These are phyloP conservation scores for Archilochus colubris DNA, from an alignment of 2,113 vertebrate species.

Conservation along the genomic window DNA sequence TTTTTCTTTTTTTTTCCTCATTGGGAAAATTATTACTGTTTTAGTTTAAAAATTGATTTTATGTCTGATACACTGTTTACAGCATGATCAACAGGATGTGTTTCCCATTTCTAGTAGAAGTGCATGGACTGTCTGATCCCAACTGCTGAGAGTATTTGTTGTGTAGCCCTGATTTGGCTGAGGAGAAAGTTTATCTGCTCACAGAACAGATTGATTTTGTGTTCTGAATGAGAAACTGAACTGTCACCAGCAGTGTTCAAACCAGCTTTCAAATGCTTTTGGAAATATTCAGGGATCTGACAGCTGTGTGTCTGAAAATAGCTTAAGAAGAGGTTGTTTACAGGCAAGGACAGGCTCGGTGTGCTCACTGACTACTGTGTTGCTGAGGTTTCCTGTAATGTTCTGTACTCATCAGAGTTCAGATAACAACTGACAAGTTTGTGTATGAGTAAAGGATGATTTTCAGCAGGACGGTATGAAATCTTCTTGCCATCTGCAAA, in stretches of 20 bases:
- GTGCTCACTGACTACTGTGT: neutral
- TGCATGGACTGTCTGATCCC: neutral
- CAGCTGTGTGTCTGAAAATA: constrained; percentile 5
- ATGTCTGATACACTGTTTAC: neutral
- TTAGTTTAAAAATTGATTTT: neutral
- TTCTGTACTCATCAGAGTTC: neutral
- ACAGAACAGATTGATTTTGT: neutral
- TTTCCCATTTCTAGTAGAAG: neutral
- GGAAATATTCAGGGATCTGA: neutral
- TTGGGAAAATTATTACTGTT: neutral
- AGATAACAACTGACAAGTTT: neutral
- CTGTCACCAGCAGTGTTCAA: neutral
- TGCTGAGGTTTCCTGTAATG: neutral
- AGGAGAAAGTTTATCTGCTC: neutral
- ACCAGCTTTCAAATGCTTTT: neutral
- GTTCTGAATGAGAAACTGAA: neutral
- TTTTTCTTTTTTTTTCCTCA: neutral
- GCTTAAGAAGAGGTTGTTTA: neutral
- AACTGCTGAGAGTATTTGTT: neutral
- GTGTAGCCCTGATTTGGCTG: neutral
- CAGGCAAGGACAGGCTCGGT: neutral
- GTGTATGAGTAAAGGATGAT: rapidly evolving
- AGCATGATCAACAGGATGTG: neutral
- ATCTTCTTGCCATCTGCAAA: neutral
- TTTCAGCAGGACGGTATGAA: neutral